Evolutionary conservation across 2,888 invertebrate species (phyloP).

Genomic region (Macrostomum cliftonense): DNA sequence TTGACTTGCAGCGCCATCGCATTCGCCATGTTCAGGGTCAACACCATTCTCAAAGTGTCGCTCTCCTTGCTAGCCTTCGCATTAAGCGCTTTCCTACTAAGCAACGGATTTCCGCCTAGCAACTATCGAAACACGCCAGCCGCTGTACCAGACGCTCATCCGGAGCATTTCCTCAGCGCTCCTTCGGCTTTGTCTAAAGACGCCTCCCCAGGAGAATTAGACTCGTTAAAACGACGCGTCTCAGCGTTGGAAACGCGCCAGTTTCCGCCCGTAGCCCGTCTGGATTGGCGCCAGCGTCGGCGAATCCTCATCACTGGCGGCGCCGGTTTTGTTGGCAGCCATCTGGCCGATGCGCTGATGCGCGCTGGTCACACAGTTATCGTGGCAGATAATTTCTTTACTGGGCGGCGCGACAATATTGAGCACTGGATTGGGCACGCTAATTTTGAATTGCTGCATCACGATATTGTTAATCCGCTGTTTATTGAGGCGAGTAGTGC

Average conservation of each 20-base stretch:
- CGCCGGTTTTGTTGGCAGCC: slow-evolving; percentile 96
- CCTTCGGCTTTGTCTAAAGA: too few species aligned
- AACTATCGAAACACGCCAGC: too few species aligned
- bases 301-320: slow-evolving; percentile 53
- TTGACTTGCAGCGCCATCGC: too few species aligned
- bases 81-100: too few species aligned
- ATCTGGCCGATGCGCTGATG: slow-evolving; percentile 85
- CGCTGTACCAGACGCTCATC: neutral
- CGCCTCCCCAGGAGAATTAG: neutral
- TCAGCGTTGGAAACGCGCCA: neutral
- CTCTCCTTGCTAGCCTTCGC: too few species aligned
- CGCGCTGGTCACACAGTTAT: slow-evolving; percentile 81
- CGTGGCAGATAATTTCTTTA: slow-evolving; percentile 92
- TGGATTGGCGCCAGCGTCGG: neutral
- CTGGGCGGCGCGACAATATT: slow-evolving; percentile 83
- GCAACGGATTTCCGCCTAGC: too few species aligned
- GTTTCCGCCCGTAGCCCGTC: neutral
- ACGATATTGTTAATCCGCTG: slow-evolving; percentile 90
- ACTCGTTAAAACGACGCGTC: neutral
- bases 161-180: too few species aligned
- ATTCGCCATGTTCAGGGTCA: too few species aligned
- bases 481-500: slow-evolving; percentile 72
- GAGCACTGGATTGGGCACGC: slow-evolving; percentile 98
- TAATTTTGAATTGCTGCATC: slow-evolving; percentile 93
- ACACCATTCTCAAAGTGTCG: too few species aligned